Conservation (phyloP, 2,113 vertebrate species). For the Esox niger region DNA sequence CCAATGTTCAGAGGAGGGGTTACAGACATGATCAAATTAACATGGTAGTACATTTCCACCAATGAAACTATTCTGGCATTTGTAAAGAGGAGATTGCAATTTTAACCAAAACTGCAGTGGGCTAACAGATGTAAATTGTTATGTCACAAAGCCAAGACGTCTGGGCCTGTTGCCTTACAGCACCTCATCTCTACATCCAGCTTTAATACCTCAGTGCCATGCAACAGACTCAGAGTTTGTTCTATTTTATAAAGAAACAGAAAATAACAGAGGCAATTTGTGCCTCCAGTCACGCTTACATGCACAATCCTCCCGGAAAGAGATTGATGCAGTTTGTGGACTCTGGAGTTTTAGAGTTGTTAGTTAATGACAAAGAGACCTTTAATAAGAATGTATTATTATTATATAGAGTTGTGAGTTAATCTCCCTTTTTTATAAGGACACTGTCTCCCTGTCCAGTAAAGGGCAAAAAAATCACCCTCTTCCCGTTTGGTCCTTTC, state of each 20-base stretch:
- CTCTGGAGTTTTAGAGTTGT: constrained; percentile 8
- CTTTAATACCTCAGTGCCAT: background rate
- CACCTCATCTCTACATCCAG: background rate
- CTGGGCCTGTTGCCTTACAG: background rate
- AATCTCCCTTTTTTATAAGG: background rate
- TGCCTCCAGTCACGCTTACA: too few relatives aligned
- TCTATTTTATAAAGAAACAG: background rate
- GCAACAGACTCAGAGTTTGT: background rate
- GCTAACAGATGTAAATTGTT: too few relatives aligned
- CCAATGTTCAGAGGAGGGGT: background rate
- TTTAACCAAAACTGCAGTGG: background rate
- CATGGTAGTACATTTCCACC: constrained; percentile 1
- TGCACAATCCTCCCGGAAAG: constrained; percentile 2
- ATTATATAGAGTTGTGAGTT: constrained; percentile 29
- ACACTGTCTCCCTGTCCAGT: background rate
- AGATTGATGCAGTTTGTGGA: constrained; percentile 22
- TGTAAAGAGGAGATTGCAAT: background rate
- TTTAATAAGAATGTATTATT: too few relatives aligned
- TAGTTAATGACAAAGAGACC: too few relatives aligned
- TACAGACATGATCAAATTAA: background rate
- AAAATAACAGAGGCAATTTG: background rate
- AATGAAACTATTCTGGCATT: background rate
- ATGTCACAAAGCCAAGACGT: background rate
- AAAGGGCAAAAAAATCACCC: background rate
- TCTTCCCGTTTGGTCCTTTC: background rate